phyloP scores from a whole-genome alignment of 2,113 vertebrate genomes.

The Phocoena sinus region DNA sequence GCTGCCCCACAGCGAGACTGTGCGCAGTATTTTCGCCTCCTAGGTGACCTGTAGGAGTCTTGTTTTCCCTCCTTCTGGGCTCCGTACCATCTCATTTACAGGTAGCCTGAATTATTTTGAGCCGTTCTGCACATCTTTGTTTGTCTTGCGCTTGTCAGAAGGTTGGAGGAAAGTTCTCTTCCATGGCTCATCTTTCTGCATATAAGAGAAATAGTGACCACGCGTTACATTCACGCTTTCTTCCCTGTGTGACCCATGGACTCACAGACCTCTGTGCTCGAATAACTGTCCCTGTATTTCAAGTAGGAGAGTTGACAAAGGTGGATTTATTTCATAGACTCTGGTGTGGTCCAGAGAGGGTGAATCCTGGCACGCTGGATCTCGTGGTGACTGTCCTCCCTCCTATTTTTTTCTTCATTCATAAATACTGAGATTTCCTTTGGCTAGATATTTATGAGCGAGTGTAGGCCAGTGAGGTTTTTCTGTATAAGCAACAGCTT shows the following conservation, averaged over 20 bases:
- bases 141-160: conserved; percentile 71
- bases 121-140: conserved; percentile 67
- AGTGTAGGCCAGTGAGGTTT: conserved; percentile 51
- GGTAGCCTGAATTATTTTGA: conserved; percentile 74
- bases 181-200: conserved; percentile 40
- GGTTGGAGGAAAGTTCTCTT: conserved; percentile 61
- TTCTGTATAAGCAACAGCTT: conserved; percentile 51
- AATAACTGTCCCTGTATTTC: conserved; percentile 63
- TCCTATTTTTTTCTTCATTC: conserved; percentile 67
- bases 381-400: conserved; percentile 65
- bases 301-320: conserved; percentile 65
- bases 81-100: conserved; percentile 74
- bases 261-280: conserved; percentile 40
- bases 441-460: conserved; percentile 73
- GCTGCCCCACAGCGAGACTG: not conserved
- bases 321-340: conserved; percentile 69
- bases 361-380: conserved; percentile 62
- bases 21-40: not conserved
- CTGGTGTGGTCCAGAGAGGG: conserved; percentile 66
- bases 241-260: conserved; percentile 11
- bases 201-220: conserved; percentile 47
- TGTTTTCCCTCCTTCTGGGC: conserved; percentile 12
- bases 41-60: conserved; percentile 7
- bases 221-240: conserved; percentile 24
- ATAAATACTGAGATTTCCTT: conserved; percentile 69